Evolutionary conservation across 1,140 invertebrate genomes (phyloP), one percentile per base, ranked within the genome.

Genomic region (Anagrus nilaparvatae): DNA sequence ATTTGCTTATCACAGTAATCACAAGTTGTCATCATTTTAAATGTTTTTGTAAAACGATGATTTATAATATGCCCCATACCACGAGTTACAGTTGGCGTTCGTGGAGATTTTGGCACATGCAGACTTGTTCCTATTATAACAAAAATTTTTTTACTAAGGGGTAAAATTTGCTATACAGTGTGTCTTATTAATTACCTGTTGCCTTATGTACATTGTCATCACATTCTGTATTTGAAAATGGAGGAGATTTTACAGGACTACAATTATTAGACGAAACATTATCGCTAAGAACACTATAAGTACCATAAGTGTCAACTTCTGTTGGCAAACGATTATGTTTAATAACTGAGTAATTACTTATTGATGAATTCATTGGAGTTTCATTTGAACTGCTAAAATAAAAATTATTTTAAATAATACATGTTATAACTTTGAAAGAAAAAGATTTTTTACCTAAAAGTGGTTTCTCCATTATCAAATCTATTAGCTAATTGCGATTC

Each of bases 1-100:
- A 96, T 90, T 63, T 87, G 87, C 60, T 91, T 90, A 45, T 85
- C 80, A 65, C 92, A 97, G 55, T 83, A 82, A 63, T 90, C 84
- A 70, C 92, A 97, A 2, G 82, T 87, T 31, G 84, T 80, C 59
- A 89, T 81, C 67, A 94, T 80, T 60, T 90, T 91, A 63, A 92
- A 82, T 3, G 78, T 82, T 73, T 86, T 88, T 25, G 77, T 81
- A 63, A 94, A 94, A 45, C 89, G 80, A 75, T 97, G 92, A 46
- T 82, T 78, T 49, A 95, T 95, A 51, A 82, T 79, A 67, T 96
- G 91, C 44, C 81, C 81, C 88, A 95, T 94, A 39, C 78, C 77
- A 32, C 79, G 70, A 20, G 70, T 73, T 40, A 77, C 74, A 49
- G 77, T 74, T 10, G 81, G 81, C 30, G 84, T 82, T 58, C 84